Conservation (phyloP, 2,113 vertebrate species). For the Nannospalax galili region DNA sequence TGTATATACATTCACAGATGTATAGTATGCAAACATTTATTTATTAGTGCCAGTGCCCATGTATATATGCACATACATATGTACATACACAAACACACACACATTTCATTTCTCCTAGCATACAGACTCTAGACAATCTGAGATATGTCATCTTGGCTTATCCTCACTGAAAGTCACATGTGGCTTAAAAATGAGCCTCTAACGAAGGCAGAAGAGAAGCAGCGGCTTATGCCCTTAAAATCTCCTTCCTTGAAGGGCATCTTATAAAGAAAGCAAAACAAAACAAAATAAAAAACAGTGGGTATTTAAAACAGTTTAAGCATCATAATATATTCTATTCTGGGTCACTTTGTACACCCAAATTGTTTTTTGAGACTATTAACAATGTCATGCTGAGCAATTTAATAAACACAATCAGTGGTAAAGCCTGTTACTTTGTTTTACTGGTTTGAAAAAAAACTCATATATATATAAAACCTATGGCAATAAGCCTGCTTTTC, state of each 20-base stretch:
- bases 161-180: neutral
- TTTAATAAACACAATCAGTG: slow-evolving; percentile 80
- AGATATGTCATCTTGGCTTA: slow-evolving; percentile 27
- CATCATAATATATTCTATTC: slow-evolving; percentile 69
- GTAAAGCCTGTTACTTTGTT: slow-evolving; percentile 72
- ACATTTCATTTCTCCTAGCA: neutral
- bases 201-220: neutral
- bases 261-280: slow-evolving; percentile 15
- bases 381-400: slow-evolving; percentile 78
- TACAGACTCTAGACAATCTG: neutral
- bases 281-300: neutral
- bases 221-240: slow-evolving; percentile 62
- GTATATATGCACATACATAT: too few species aligned
- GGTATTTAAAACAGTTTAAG: slow-evolving; percentile 68
- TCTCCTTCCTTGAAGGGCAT: slow-evolving; percentile 82
- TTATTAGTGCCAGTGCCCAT: too few species aligned
- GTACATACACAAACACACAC: too few species aligned
- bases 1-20: neutral
- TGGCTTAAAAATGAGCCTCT: slow-evolving; percentile 51
- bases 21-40: neutral
- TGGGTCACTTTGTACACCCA: slow-evolving; percentile 75
- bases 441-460: slow-evolving; percentile 70
- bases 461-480: slow-evolving; percentile 36
- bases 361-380: slow-evolving; percentile 79
- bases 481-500: slow-evolving; percentile 43